These are phyloP conservation scores for Microtus ochrogaster DNA, from an alignment of 2,113 vertebrate species.

Conservation along the genomic window DNA sequence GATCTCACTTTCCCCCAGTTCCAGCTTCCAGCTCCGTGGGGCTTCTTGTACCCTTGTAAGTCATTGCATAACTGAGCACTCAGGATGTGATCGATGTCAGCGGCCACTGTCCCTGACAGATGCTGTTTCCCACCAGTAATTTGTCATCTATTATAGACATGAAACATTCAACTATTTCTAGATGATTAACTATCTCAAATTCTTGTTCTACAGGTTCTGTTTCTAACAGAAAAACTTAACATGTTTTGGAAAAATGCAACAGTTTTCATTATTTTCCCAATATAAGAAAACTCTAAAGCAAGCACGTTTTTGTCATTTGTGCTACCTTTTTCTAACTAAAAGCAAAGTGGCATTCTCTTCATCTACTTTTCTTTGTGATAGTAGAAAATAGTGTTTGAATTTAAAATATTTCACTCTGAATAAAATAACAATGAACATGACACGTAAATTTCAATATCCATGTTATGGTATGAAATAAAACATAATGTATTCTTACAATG, in stretches of 20 bases:
- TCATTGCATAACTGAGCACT: conserved; percentile 51
- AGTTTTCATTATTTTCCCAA: conserved; percentile 75
- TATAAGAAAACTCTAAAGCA: conserved; percentile 44
- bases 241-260: conserved; percentile 77
- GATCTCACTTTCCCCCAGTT: neutral
- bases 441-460: neutral
- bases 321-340: conserved; percentile 54
- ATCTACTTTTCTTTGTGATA: conserved; percentile 16
- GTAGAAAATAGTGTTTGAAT: neutral
- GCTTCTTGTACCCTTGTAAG: conserved; percentile 42
- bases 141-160: conserved; percentile 74
- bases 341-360: neutral
- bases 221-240: conserved; percentile 71
- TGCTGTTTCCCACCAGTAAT: conserved; percentile 82
- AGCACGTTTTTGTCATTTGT: conserved; percentile 21
- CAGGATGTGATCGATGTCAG: conserved; percentile 74
- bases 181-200: conserved; percentile 79
- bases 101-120: conserved; percentile 72
- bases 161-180: conserved; percentile 74
- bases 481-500: neutral
- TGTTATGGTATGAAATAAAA: neutral
- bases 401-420: neutral
- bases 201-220: conserved; percentile 72
- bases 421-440: neutral
- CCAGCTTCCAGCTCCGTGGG: conserved; percentile 46